Evolutionary conservation across 2,113 vertebrate species (phyloP).

Genomic region (Megaceryle torquata): DNA sequence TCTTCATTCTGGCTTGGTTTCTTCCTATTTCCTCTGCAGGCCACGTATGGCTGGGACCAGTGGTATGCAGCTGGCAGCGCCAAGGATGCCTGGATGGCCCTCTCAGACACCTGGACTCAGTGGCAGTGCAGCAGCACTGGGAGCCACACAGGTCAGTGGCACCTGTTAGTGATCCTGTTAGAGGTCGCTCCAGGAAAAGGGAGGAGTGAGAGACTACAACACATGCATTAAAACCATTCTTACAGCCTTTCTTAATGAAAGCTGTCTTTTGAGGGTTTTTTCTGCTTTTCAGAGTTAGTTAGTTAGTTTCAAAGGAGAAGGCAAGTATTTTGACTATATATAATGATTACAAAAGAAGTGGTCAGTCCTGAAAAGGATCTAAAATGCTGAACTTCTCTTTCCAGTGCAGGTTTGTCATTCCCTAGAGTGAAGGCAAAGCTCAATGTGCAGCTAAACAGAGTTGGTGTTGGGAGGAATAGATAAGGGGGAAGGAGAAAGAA

Average conservation of each 20-base stretch:
- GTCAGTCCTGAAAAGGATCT: not conserved
- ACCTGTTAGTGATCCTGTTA: not conserved
- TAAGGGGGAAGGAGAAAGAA: not conserved
- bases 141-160: not conserved
- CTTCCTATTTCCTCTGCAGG: not conserved
- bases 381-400: not conserved
- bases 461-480: not conserved
- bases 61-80: not conserved
- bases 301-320: not conserved
- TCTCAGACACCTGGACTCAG: not conserved
- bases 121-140: not conserved
- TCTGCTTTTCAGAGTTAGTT: not conserved
- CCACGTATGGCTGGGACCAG: accelerated
- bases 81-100: not conserved
- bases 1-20: not conserved
- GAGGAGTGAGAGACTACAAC: not conserved
- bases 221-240: not conserved
- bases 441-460: not conserved
- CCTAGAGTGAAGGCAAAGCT: not conserved
- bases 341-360: not conserved
- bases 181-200: not conserved
- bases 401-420: not conserved
- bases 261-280: not conserved
- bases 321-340: not conserved
- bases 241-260: not conserved